Evolutionary conservation across 2,888 invertebrate species (phyloP).

Genomic region (Acronicta aceris): DNA sequence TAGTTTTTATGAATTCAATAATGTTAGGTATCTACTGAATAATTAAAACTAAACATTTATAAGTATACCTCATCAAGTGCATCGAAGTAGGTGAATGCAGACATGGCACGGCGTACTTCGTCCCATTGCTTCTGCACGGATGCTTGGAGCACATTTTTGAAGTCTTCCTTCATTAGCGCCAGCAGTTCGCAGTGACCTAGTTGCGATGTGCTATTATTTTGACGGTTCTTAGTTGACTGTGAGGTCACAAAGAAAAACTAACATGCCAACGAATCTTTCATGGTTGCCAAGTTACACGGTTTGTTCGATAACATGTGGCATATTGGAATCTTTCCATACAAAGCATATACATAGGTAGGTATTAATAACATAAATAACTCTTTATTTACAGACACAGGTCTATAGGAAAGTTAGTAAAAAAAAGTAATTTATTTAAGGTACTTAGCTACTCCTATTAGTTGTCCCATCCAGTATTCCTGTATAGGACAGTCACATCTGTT

Average conservation of each 20-base stretch:
- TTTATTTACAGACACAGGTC: too few species aligned
- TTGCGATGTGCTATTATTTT: slow-evolving; percentile 8
- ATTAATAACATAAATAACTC: too few species aligned
- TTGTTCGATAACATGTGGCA: slow-evolving; percentile 54
- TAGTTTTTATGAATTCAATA: too few species aligned
- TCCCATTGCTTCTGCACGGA: slow-evolving; percentile 91
- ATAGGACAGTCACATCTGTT: too few species aligned
- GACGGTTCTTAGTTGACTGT: not conserved
- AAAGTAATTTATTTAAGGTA: too few species aligned
- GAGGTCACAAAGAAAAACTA: not conserved
- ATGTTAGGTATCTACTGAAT: too few species aligned
- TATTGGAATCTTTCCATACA: too few species aligned
- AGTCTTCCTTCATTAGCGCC: slow-evolving; percentile 90
- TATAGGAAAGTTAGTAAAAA: too few species aligned
- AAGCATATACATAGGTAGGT: too few species aligned
- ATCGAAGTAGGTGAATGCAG: slow-evolving; percentile 91
- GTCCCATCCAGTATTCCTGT: too few species aligned
- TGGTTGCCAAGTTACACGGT: slow-evolving; percentile 64
- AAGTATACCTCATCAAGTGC: slow-evolving; percentile 87
- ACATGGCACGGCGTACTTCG: slow-evolving; percentile 89
- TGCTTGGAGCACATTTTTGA: slow-evolving; percentile 89
- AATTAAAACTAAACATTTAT: too few species aligned
- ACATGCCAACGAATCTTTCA: not conserved
- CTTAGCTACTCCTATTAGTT: too few species aligned
- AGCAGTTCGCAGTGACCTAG: slow-evolving; percentile 90